A percentile compares a stretch with the other conserved stretches of the same genome.
phyloP scores from a whole-genome alignment of 2,113 vertebrate genomes.

The pig (Sus scrofa) region T2T-Sscrofa CM000820.6:48049501-48050000 shows the following conservation, averaged over 20 bases:
- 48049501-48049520: too few relatives aligned
- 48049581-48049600: background rate
- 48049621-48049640: background rate
- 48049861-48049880: background rate
- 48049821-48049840: background rate
- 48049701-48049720: background rate
- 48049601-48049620: background rate
- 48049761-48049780: background rate
- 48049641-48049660: background rate
- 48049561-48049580: background rate
- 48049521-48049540: background rate
- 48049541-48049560: background rate
- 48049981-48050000: background rate
- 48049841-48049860: fast-evolving
- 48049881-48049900: background rate
- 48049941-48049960: background rate
- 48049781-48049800: background rate
- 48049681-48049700: background rate
- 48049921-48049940: background rate
- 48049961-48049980: background rate
- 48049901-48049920: background rate
- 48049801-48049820: background rate
- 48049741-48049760: too few relatives aligned
- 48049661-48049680: background rate
- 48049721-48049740: background rate